Evolutionary conservation across 1,140 invertebrate species (phyloP).

Genomic region (Sycophaga agraensis): DNA sequence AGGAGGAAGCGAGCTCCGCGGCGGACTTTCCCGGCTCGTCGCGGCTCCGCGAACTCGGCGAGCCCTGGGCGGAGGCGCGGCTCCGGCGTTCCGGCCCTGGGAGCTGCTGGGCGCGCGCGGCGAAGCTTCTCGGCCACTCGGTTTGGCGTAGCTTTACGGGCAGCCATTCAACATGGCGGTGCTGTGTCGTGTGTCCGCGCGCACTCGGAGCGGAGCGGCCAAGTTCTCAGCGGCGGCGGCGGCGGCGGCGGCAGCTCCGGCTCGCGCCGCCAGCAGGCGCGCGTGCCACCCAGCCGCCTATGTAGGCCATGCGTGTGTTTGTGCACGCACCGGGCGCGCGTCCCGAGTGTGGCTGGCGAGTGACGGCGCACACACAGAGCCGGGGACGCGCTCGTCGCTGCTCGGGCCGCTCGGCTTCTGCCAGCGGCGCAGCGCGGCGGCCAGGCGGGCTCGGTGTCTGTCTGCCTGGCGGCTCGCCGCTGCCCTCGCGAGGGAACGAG

Average conservation of each 20-base stretch:
- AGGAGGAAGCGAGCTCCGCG: not conserved
- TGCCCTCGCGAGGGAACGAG: slow-evolving; percentile 26
- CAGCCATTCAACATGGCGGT: slow-evolving; percentile 32
- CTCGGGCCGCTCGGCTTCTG: no score
- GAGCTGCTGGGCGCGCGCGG: not conserved
- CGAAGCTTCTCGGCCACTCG: slow-evolving; percentile 39
- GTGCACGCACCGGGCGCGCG: not conserved
- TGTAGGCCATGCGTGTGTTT: no score
- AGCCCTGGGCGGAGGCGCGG: not conserved
- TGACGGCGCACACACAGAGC: no score
- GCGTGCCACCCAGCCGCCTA: not conserved
- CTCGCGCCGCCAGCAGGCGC: slow-evolving; percentile 30
- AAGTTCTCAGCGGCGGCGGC: slow-evolving; percentile 36
- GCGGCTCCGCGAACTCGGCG: not conserved
- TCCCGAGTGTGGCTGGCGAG: not conserved
- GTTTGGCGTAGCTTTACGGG: slow-evolving; percentile 50
- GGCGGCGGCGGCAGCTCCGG: slow-evolving; percentile 35
- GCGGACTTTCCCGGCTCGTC: not conserved
- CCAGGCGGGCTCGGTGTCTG: not conserved
- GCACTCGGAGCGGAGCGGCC: slow-evolving; percentile 29
- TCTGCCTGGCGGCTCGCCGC: slow-evolving; percentile 1
- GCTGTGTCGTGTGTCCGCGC: slow-evolving; percentile 5
- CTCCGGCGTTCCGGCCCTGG: not conserved
- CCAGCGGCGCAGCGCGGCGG: no score
- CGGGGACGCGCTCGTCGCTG: no score